Conservation (phyloP, 2,113 vertebrate species). For the Istiophorus platypterus region DNA sequence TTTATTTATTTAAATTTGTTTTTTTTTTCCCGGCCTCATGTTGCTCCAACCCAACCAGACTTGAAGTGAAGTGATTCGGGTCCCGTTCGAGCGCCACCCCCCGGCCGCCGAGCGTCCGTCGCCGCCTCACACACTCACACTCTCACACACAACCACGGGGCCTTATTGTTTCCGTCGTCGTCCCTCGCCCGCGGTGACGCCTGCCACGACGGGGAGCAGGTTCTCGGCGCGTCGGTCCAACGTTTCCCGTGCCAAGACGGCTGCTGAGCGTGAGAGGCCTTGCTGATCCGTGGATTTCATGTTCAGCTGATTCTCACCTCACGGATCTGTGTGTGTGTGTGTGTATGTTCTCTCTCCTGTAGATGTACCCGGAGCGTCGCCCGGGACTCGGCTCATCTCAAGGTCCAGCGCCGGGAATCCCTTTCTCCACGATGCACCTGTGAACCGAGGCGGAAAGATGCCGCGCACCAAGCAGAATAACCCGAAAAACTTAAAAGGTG, state of each 20-base stretch:
- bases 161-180: too few relatives aligned
- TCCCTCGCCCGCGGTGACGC: too few relatives aligned
- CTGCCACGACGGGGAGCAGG: too few relatives aligned
- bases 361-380: conserved; percentile 64
- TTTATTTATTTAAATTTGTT: background rate
- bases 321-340: background rate
- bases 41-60: background rate
- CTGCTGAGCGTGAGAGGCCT: conserved; percentile 43
- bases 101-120: too few relatives aligned
- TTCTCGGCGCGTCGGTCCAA: too few relatives aligned
- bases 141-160: too few relatives aligned
- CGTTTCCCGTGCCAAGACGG: too few relatives aligned
- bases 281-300: conserved; percentile 40
- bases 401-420: conserved; percentile 34
- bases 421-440: conserved; percentile 74
- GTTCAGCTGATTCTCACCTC: conserved; percentile 41
- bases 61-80: too few relatives aligned
- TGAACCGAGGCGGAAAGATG: conserved; percentile 89
- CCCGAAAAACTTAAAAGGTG: conserved; percentile 98
- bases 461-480: conserved; percentile 99
- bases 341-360: conserved; percentile 11
- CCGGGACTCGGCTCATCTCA: conserved; percentile 46
- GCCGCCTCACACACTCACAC: too few relatives aligned
- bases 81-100: too few relatives aligned
- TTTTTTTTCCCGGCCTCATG: background rate